Evolutionary conservation across 2,888 invertebrate species (phyloP).

Genomic region (Parnassius orleans): DNA sequence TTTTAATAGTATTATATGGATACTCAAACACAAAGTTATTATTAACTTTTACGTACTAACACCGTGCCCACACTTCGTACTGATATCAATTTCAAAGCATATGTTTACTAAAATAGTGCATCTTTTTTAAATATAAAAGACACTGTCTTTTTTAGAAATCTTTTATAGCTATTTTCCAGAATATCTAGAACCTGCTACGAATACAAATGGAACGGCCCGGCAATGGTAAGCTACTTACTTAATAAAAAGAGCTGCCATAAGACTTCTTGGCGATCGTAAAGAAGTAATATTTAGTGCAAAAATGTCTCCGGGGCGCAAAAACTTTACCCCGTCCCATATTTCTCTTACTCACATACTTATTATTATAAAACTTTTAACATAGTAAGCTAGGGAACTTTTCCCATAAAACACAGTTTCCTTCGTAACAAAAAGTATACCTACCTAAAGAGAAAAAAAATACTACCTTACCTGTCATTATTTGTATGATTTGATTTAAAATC

Average conservation of each 20-base stretch:
- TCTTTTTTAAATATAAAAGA: too few relatives aligned
- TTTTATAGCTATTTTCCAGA: too few relatives aligned
- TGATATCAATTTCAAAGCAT: too few relatives aligned
- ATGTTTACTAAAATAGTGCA: too few relatives aligned
- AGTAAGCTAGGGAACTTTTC: conserved; percentile 14
- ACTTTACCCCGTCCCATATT: conserved; percentile 24
- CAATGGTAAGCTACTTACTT: conserved; percentile 1
- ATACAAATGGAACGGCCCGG: background rate
- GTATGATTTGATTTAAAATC: background rate
- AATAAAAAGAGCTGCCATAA: background rate
- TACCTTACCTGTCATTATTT: background rate
- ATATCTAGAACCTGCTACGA: too few relatives aligned
- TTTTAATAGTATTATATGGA: too few relatives aligned
- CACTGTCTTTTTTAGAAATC: too few relatives aligned
- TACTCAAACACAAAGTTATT: too few relatives aligned
- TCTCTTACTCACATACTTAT: conserved; percentile 16
- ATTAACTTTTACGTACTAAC: too few relatives aligned
- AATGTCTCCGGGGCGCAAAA: conserved; percentile 27
- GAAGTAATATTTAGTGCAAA: conserved; percentile 30
- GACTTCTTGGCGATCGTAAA: conserved; percentile 26
- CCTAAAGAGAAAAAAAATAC: background rate
- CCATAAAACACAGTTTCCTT: conserved; percentile 10
- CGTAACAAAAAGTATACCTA: background rate
- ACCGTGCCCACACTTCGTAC: too few relatives aligned
- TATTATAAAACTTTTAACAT: conserved; percentile 18